Base-by-base conservation (phyloP, 2,888 invertebrate species). In the Pseudoips prasinana region DNA sequence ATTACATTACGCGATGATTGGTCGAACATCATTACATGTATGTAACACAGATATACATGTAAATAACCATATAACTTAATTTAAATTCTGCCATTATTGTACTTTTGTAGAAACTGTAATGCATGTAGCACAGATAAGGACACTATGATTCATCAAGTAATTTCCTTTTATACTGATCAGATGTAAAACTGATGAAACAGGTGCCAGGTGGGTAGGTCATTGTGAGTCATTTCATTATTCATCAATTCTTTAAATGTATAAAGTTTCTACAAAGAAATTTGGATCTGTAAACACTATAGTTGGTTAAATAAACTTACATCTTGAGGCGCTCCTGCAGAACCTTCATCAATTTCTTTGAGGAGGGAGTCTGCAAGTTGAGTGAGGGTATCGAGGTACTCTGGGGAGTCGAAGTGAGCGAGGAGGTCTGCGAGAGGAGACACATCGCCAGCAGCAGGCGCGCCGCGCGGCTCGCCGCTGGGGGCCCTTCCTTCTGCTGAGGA, bases 401-500 rank as follows among this genome's bases (percentile, higher is more conserved):
- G 92, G 62, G 91, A 91, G 89, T 94, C 93, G 91, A 95, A 90
- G 73, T 94, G 93, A 61, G 92, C 92, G 91, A 95, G 92, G 90
- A 95, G 88, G 91, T 95, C 95, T 91, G 94, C 91, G 92, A 95
- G 90, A 95, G 94, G 90, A 94, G 94, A 91, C 92, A 94, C 76
- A 94, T 91, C 89, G 93, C 89, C 78, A 94, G 92, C 90, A 92
- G 92, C 91, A 92, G 90, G 58, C 94, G 91, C 29, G 92, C 91
- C 91, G 91, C 90, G 89, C 91, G 91, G 86, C 89, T 82, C 91
- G 92, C 93, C 92, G 91, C 83, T 91, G 92, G 92, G 82, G 91
- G 91, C 92, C 91, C 92, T 91, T 92, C 94, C 92, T 96, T 97
- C 98, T 96, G 93, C 98, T 91, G 98, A 98, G 97, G 97, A 93